Conservation (phyloP, 2,888 invertebrate species). For the Criorhina ranunculi region DNA sequence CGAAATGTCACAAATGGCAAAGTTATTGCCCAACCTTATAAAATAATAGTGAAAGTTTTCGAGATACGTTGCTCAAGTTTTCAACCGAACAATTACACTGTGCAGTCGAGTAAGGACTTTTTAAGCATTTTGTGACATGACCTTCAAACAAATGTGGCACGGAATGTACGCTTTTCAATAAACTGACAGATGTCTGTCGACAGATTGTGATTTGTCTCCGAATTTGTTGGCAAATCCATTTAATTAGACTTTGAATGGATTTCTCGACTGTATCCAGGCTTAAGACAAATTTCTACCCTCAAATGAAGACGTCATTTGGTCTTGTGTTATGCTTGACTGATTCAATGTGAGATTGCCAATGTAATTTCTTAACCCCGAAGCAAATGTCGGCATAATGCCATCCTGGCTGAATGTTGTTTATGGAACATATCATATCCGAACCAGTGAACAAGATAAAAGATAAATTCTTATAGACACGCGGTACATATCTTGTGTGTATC, state of each 20-base stretch:
- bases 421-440: conserved; percentile 56
- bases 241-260: conserved; percentile 37
- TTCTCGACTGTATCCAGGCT: neutral
- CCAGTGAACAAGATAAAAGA: conserved; percentile 66
- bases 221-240: conserved; percentile 5
- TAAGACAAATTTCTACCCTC: conserved; percentile 8
- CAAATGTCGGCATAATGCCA: conserved; percentile 40
- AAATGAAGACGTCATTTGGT: conserved; percentile 27
- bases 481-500: conserved; percentile 28
- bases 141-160: neutral
- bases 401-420: conserved; percentile 50
- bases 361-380: conserved; percentile 22
- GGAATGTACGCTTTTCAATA: too few species aligned
- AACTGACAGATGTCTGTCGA: too few species aligned
- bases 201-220: neutral
- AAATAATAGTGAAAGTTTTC: conserved; percentile 34
- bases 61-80: conserved; percentile 1
- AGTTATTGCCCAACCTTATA: conserved; percentile 21
- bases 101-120: neutral
- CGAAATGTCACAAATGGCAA: conserved; percentile 39
- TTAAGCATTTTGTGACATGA: neutral
- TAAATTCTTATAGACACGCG: conserved; percentile 32
- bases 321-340: conserved; percentile 44
- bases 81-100: neutral
- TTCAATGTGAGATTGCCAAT: conserved; percentile 50